A percentile compares a stretch with the other conserved stretches of the same genome.
Conservation (phyloP, 2,113 vertebrate species). For the Labeo catla region DNA sequence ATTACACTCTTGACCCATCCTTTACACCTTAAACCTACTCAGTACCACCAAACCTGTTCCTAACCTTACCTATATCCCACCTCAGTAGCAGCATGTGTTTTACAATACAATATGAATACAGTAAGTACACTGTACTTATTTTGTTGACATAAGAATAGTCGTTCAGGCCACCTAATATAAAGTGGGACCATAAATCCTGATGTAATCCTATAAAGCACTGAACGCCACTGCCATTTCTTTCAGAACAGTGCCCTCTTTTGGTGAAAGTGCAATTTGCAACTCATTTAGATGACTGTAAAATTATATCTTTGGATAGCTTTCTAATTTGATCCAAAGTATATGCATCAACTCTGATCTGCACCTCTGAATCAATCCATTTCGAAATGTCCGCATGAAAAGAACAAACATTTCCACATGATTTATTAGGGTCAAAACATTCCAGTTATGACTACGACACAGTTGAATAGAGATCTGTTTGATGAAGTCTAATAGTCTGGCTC, state of each 20-base stretch:
- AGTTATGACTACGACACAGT: conserved; percentile 26
- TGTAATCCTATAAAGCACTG: background rate
- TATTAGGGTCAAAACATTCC: conserved; percentile 48
- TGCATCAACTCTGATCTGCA: background rate
- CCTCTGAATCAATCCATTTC: background rate
- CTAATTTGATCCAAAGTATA: background rate
- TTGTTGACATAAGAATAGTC: too few relatives aligned
- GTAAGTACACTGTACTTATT: too few relatives aligned
- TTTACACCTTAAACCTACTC: too few relatives aligned
- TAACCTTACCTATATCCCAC: too few relatives aligned
- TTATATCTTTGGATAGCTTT: background rate
- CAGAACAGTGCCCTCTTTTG: conserved; percentile 68
- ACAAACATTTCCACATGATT: conserved; percentile 51
- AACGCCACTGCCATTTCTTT: conserved; percentile 48
- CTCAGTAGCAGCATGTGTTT: too few relatives aligned
- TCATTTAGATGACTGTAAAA: background rate
- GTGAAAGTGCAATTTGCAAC: conserved; percentile 6
- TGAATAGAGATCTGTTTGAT: conserved; percentile 45
- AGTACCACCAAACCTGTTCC: too few relatives aligned
- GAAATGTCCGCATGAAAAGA: background rate
- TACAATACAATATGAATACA: too few relatives aligned
- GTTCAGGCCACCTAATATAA: too few relatives aligned
- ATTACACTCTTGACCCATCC: too few relatives aligned
- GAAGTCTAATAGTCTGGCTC: conserved; percentile 23
- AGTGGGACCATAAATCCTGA: too few relatives aligned